Base-by-base conservation (phyloP, 2,888 invertebrate genomes). In the Pandemis corylana region DNA sequence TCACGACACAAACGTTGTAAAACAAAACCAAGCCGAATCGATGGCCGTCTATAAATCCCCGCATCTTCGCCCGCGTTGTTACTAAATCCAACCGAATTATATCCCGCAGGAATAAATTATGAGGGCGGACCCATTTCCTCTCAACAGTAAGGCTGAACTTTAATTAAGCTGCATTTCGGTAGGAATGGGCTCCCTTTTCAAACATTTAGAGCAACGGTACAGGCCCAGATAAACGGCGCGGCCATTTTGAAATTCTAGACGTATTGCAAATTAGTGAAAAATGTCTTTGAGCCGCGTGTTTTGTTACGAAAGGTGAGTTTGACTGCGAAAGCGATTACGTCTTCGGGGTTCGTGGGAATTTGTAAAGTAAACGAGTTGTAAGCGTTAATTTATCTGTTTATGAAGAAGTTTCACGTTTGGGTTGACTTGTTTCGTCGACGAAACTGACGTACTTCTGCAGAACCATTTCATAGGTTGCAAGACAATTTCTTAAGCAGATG, bases 31-130 rank as follows among this genome's bases (percentile, higher is more conserved):
- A 59, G 59, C 59, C 42, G 65, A 72, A 68, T 76, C 75, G 66
- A 71, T 72, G 64, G 72, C 75, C 56, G 68, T 77, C 65, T 80
- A 85, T 84, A 84, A 85, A 84, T 85, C 84, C 83, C 84, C 84
- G 85, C 84, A 87, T 88, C 89, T 87, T 85, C 82, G 84, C 59
- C 80, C 83, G 82, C 85, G 84, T 90, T 89, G 90, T 89, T 88
- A 87, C 89, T 87, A 90, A 92, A 90, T 90, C 89, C 87, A 80
- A 79, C 87, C 85, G 87, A 91, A 91, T 90, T 89, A 91, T 91
- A 90, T 87, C 86, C 89, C 87, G 77, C 85, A 84, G 86, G 89
- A 91, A 93, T 93, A 93, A 92, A 92, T 93, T 91, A 92, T 92
- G 88, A 90, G 87, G 84, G 85, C 83, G 84, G 87, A 82, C 89